Conservation (phyloP, 1,140 invertebrate species). For the Drosophila athabasca region DNA sequence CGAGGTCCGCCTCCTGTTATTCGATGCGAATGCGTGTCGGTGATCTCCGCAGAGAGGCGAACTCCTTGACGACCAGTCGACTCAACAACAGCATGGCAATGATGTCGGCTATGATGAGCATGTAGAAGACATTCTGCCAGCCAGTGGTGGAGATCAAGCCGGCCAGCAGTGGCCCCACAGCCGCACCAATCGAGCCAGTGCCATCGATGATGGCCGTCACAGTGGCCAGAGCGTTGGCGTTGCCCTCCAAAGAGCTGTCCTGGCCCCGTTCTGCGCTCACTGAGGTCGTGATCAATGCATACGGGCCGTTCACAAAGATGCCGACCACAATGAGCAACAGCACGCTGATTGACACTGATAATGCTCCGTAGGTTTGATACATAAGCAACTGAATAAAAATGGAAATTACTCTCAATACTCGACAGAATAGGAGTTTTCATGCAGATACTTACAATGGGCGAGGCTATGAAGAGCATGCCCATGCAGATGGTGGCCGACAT, state of each 20-base stretch:
- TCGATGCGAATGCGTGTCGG: conserved; percentile 74
- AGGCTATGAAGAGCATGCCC: conserved; percentile 91
- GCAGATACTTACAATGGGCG: conserved; percentile 90
- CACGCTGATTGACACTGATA: conserved; percentile 87
- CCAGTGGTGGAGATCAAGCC: conserved; percentile 90
- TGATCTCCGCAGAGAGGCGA: conserved; percentile 45
- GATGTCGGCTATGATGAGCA: conserved; percentile 93
- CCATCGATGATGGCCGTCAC: conserved; percentile 99
- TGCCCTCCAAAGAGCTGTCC: conserved; percentile 92
- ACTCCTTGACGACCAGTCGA: conserved; percentile 80
- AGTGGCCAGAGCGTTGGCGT: conserved; percentile 95
- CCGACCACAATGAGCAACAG: conserved; percentile 91
- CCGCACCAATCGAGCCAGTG: conserved; percentile 96
- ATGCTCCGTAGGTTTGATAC: conserved; percentile 89
- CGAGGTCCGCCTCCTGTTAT: conserved; percentile 56
- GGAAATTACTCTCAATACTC: conserved; percentile 21
- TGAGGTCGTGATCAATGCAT: conserved; percentile 97
- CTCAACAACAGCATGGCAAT: conserved; percentile 90
- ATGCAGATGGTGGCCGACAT: conserved; percentile 94
- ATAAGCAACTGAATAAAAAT: conserved; percentile 87
- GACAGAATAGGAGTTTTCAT: background rate
- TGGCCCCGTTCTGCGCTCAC: conserved; percentile 96
- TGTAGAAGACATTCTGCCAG: conserved; percentile 96
- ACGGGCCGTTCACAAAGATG: conserved; percentile 96
- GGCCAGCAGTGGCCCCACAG: conserved; percentile 94